Evolutionary conservation across 2,797 vertebrate species (phyloP), one percentile per base, ranked within the genome.

Genomic region (Acestrorhynchus altus): DNA sequence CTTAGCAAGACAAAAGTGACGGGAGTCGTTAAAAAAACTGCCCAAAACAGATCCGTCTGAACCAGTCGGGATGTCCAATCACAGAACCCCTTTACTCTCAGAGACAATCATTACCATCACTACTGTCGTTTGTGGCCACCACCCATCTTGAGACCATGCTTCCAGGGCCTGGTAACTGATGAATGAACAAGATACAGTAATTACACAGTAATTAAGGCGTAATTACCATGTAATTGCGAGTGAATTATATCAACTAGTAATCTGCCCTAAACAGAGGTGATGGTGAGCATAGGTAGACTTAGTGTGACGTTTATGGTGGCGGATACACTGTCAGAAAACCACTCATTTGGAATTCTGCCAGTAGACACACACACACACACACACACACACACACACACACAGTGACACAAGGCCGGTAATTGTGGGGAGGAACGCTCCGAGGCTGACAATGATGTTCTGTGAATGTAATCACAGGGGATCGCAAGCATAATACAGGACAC

Each of bases 161-260:
- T 59, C 52, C 47, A 60, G 6, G 20, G 39, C 18, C 7, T 57
- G 20, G 5, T 69, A 24, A 68, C 1, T 22, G 22, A 7, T 22
- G 63, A 44, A 40, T 31, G 69, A 61, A 67, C 1, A 28, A 22
- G 35, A 54, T 20, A 4, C 35, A 52, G 44, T 72, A 24, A 72
- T 59, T 44, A 42, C 22, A 6, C 52, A 40, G 16, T 26, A 49
- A 77, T 51, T 42, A 77, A 18, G 8, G 3, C 5, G 5, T 28
- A 69, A 69, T 69, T 76, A 69, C 56, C 1, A 39, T 51, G 56
- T 76, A 61, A 76, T 69, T 69, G 56, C 74, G 61, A 6, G 52
- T 26, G 42, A 72, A 72, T 72, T 57, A 72, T 13, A 42, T 9
- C 57, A 44, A 18, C 2, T 24, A n/a, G 39, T 52, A 12, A 56